Evolutionary conservation across 1,140 invertebrate genomes (phyloP), one percentile per base, ranked within the genome.

Genomic region (Asbolus verrucosus): DNA sequence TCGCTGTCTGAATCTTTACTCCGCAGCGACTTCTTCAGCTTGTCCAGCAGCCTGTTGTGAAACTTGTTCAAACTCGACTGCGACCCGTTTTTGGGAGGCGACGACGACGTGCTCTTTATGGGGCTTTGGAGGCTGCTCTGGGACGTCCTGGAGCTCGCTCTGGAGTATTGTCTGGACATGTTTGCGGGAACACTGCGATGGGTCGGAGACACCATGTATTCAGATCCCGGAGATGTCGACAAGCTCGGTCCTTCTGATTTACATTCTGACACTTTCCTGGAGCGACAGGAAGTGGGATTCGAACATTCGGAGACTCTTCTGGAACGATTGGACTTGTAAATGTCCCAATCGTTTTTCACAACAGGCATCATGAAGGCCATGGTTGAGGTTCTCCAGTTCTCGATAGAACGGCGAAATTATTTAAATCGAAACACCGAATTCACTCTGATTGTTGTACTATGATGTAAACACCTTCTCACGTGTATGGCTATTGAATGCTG

Each of bases 361-460:
- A 95, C 92, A 31, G 93, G 93, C 91, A 94, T 94, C 93, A 95
- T 94, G 83, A 95, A 95, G 84, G 93, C 93, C 93, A 95, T 95
- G 33, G 18, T 76, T 65, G 36, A 63, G 43, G 11, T 65, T 50
- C 62, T 31, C 18, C 6, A 11, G 2, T 59, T 24, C 11, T 24
- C 9, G 41, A 16, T 60, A 15, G 11, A 46, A 62, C 14, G 9
- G 14, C 18, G 13, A 13, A 19, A 19, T 33, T 43, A 36, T 15
- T 30, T 13, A 38, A 24, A 15, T n/a, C n/a, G n/a, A 38, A 39
- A 9, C 59, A 31, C 30, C 38, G 27, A 30, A 16, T 13, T 38
- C 46, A 41, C 41, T 54, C n/a, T 61, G 11, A 31, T 14, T n/a
- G 15, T 61, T 62, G 33, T 31, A 9, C 31, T 24, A n/a, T 54